Conservation (phyloP, 2,888 invertebrate species). For the Eupithecia abbreviata region DNA sequence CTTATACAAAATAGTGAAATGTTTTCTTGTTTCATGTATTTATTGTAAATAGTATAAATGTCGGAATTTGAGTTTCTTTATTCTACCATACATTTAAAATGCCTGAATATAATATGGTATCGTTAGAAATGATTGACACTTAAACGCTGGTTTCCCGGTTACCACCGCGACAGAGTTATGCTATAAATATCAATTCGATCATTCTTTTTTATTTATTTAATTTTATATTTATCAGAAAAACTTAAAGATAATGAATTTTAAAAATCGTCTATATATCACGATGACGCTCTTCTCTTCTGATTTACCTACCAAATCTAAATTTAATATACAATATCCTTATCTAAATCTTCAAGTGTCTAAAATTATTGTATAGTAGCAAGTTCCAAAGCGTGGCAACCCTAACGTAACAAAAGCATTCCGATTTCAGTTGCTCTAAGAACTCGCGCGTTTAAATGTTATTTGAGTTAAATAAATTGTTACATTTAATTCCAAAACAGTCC, state of each 20-base stretch:
- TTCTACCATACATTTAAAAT: not conserved
- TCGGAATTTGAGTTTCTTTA: not conserved
- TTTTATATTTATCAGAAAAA: no score
- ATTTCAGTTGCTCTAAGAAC: constrained; percentile 23
- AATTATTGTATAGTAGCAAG: not conserved
- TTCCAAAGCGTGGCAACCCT: constrained; percentile 10
- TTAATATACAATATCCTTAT: not conserved
- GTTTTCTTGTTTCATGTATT: not conserved
- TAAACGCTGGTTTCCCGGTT: not conserved
- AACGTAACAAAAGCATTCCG: constrained; percentile 18
- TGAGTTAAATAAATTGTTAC: not conserved
- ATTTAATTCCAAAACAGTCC: not conserved
- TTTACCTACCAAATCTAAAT: not conserved
- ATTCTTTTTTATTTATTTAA: not conserved
- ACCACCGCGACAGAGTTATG: not conserved
- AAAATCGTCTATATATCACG: not conserved
- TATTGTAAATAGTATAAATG: no score
- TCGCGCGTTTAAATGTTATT: constrained; percentile 7
- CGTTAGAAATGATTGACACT: not conserved
- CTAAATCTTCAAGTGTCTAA: not conserved
- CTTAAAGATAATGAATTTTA: no score
- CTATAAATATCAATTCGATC: not conserved
- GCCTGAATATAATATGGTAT: not conserved
- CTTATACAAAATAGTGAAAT: not conserved
- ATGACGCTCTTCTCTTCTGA: not conserved